These are phyloP conservation scores for Thamnophis sirtalis DNA, from an alignment of 2,113 vertebrate species.

Conservation along the genomic window DNA sequence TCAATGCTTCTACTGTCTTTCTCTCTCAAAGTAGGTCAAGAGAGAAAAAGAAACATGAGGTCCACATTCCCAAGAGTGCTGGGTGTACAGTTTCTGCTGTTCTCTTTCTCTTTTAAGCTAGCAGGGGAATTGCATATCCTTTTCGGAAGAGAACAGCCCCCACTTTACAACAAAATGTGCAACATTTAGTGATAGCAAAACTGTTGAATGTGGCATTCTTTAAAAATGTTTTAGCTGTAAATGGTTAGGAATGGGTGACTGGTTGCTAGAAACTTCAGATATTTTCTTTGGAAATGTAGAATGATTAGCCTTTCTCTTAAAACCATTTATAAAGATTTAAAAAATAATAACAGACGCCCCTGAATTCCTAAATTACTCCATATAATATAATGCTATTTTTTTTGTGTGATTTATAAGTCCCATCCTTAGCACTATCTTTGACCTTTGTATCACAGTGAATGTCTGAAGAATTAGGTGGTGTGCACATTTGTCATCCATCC, in stretches of 20 bases:
- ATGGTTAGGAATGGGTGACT: not conserved
- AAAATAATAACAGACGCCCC: not conserved
- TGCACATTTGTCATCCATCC: not conserved
- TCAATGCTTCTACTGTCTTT: constrained; percentile 25
- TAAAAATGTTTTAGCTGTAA: not conserved
- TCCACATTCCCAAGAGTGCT: not conserved
- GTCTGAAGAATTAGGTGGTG: not conserved
- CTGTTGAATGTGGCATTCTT: not conserved
- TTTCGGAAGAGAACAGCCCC: not conserved
- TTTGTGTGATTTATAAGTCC: not conserved
- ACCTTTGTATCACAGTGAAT: not conserved
- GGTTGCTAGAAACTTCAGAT: not conserved
- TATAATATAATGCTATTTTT: not conserved
- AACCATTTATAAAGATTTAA: not conserved
- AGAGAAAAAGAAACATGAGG: constrained; percentile 11
- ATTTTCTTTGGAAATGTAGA: not conserved
- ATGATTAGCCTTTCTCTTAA: not conserved
- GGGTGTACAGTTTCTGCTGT: not conserved
- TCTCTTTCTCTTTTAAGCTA: constrained; percentile 2
- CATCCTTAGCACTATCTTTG: not conserved
- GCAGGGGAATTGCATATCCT: not conserved
- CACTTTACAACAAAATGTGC: not conserved
- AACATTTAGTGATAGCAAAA: constrained; percentile 15
- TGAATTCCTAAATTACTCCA: not conserved
- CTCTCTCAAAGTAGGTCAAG: not conserved